These are phyloP conservation scores for Myotis brandtii DNA, from an alignment of 2,113 vertebrate species.

Conservation along the genomic window DNA sequence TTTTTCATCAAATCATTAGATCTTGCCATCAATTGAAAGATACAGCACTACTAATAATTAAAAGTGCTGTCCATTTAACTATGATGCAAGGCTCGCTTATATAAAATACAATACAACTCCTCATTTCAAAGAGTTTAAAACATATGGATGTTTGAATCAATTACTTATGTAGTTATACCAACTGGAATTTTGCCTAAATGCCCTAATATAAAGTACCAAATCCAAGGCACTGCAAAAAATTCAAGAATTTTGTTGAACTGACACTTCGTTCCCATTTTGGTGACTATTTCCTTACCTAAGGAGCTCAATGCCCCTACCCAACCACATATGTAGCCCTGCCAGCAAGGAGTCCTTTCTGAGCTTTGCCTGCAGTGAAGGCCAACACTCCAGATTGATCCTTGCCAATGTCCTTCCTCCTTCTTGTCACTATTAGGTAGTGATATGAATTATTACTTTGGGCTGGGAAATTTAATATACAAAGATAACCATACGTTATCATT, in stretches of 20 bases:
- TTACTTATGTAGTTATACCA: background rate
- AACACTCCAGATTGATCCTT: background rate
- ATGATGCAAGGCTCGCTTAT: background rate
- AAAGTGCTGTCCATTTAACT: background rate
- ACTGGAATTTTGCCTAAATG: background rate
- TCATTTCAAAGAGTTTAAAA: slow-evolving; percentile 14
- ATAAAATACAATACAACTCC: background rate
- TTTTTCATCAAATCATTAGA: background rate
- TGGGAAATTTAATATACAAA: background rate
- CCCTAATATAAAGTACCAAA: background rate
- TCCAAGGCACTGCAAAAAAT: background rate
- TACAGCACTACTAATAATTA: background rate
- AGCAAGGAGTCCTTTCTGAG: background rate
- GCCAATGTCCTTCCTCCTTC: background rate
- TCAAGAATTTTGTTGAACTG: background rate
- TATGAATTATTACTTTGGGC: background rate
- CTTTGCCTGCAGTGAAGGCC: background rate
- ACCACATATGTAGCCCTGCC: background rate
- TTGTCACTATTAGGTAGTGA: background rate
- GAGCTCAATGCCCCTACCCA: background rate
- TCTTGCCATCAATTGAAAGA: background rate
- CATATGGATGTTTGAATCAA: background rate
- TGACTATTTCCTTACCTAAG: background rate
- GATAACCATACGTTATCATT: background rate
- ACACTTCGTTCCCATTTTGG: background rate